Base-by-base conservation (phyloP, 2,113 vertebrate species). In the Aptenodytes patagonicus region DNA sequence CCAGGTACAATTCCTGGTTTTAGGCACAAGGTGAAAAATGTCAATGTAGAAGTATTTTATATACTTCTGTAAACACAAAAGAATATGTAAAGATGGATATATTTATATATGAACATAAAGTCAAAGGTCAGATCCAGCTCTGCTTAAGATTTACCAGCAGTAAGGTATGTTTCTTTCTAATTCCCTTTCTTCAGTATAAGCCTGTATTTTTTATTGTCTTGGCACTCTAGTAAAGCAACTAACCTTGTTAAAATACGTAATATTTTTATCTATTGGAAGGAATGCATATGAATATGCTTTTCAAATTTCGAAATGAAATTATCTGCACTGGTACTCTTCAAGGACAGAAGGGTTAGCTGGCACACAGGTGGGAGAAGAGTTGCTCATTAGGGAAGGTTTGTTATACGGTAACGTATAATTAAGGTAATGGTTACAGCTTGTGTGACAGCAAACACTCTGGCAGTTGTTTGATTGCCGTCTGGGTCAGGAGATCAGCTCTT, bases 301-400 rank as follows among this genome's bases (percentile, higher is more conserved):
- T 89, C 87, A 91, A 19, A 95, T 96, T 91, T 87, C 87, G 86
- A 95, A 81, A n/a, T 91, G 87, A 97, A 96, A 77, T 94, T 5
- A 70, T 83, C 73, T 91, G 85, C 89, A 78, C 28, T 85, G 84
- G 71, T 89, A 83, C 88, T 96, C 90, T 89, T 97, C 98, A 98
- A 98, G 97, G 97, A 98, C 94, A 25, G 97, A 97, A 96, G 84
- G 97, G 92, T 93, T 93, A 97, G 88, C 78, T 87, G 92, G 90
- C 92, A 96, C 94, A 94, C n/a, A 89, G 69, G 42, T 94, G 92
- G 71, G 92, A 97, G 96, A 98, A 97, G 96, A 97, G 96, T 89
- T 98, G 94, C 97, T 98, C 97, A 97, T 98, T 98, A 98, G 97
- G 92, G 95, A 97, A 97, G 95, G 96, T 98, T 98, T 98, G 97